These are phyloP conservation scores for Blastomussa wellsi DNA, from an alignment of 92 coral and sea anemone species.

Conservation along the genomic window DNA sequence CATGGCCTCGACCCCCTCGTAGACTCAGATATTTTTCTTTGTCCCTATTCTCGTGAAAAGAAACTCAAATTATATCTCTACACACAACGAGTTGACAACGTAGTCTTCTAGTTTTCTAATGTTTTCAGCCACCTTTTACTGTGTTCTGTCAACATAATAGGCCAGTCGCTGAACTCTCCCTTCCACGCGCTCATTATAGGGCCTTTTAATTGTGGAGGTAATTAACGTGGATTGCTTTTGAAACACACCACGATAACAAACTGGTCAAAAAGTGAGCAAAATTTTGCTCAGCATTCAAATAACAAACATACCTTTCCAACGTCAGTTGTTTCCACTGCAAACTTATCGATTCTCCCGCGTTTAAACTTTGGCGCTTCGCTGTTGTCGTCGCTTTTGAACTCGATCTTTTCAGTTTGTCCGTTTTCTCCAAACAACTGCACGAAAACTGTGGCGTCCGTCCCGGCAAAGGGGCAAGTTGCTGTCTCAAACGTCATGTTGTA, in stretches of 20 bases:
- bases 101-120: too few species aligned
- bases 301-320: conserved; percentile 68
- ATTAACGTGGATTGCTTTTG: neutral
- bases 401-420: conserved; percentile 85
- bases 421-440: conserved; percentile 83
- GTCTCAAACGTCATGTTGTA: conserved; percentile 96
- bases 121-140: too few species aligned
- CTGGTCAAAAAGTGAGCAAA: neutral
- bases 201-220: neutral
- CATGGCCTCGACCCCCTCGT: too few species aligned
- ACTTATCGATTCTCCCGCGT: conserved; percentile 80
- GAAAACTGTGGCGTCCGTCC: conserved; percentile 96
- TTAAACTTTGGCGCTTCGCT: conserved; percentile 66
- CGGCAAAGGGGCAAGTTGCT: conserved; percentile 92
- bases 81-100: too few species aligned
- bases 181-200: neutral
- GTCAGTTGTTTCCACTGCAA: conserved; percentile 85
- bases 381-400: conserved; percentile 73
- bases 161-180: too few species aligned
- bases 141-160: too few species aligned
- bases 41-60: too few species aligned
- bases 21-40: too few species aligned
- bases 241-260: neutral
- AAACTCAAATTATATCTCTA: too few species aligned
- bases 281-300: neutral